Base-by-base conservation (phyloP, 1,140 invertebrate species). In the Diuraphis noxia region DNA sequence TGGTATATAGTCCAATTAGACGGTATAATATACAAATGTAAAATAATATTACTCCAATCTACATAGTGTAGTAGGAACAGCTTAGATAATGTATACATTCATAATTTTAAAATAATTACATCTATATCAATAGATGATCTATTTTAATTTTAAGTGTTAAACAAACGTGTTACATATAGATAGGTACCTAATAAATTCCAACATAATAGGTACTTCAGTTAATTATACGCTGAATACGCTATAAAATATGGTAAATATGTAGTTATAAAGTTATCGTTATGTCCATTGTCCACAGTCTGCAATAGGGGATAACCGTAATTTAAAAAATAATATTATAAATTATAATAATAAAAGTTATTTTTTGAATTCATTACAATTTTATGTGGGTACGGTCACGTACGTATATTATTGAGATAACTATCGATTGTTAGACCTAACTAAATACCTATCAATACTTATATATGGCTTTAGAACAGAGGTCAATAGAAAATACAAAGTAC, bases 401-500 rank as follows among this genome's bases (percentile, higher is more conserved):
- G 17, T 17, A 49, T 49, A 36, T 19, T 21, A 19, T 19, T 6
- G n/a, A 77, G 34, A 79, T 36, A 79, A 21, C 34, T 36, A 36
- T 34, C 34, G 56, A 79, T 77, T 34, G 19, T 34, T 79, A 79
- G 3, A 56, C 52, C 52, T 56, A 23, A 21, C 34, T 36, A 23
- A 36, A 79, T 36, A n/a, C n/a, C n/a, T n/a, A 79, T 79, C n/a
- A 36, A 79, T 79, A 36, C n/a, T 34, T 79, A 79, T 81, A 13
- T 25, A 81, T 40, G 79, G 36, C 79, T 81, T 81, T 36, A 81
- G 36, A 81, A 82, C 81, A 82, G 36, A 40, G 81, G 81, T 82
- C 81, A 82, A 82, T 41, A 82, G 25, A 1, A 41, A 82, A 40
- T 82, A 82, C 38, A 82, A 82, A 82, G 38, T 82, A 82, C 81